Conservation (phyloP, 2,797 vertebrate species). For the Sebastes iracundus region DNA sequence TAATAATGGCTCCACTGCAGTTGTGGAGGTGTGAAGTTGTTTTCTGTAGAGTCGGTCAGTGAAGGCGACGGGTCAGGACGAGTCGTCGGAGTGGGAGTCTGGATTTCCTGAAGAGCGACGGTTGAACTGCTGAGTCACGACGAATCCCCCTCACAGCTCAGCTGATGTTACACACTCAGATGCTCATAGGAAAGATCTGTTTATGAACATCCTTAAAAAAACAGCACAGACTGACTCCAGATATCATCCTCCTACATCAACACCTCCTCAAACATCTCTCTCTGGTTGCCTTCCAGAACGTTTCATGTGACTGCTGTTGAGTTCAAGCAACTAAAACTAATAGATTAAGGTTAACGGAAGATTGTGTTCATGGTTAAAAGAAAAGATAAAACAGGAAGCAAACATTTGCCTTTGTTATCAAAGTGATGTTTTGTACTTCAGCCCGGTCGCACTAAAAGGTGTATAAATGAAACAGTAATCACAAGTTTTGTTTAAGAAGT, state of each 20-base stretch:
- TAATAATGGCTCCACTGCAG: neutral
- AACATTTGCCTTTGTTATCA: neutral
- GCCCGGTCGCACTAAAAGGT: no score
- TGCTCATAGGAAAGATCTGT: neutral
- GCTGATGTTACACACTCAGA: neutral
- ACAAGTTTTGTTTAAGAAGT: no score
- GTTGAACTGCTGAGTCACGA: constrained; percentile 3
- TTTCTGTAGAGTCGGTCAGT: constrained; percentile 5
- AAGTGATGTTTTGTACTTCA: no score
- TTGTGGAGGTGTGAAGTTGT: neutral
- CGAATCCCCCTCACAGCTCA: neutral
- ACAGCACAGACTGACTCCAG: neutral
- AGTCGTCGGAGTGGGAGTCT: constrained; percentile 15
- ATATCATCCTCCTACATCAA: neutral
- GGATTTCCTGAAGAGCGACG: constrained; percentile 9
- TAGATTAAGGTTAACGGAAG: neutral
- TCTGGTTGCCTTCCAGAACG: neutral
- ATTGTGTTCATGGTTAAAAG: neutral
- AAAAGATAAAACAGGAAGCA: neutral
- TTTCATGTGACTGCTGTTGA: neutral
- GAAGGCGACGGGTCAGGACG: neutral
- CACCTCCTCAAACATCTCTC: neutral
- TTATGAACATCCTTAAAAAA: neutral
- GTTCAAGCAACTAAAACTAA: neutral
- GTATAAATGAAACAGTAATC: no score